These are phyloP conservation scores for Dorcus hopei DNA, from an alignment of 2,888 invertebrate species.

Conservation along the genomic window DNA sequence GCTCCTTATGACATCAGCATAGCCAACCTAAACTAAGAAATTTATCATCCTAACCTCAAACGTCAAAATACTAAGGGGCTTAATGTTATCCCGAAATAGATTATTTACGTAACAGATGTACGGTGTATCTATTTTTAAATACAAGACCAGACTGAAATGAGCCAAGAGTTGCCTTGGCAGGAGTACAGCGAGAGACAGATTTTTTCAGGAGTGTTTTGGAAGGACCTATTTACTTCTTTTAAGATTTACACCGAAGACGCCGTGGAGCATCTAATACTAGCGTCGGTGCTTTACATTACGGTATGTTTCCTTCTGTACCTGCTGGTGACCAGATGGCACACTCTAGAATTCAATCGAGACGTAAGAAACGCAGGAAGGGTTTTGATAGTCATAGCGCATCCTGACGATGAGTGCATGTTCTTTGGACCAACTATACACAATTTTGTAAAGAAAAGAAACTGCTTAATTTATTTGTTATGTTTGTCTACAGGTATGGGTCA, in stretches of 20 bases:
- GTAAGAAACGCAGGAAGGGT: constrained; percentile 60
- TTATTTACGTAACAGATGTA: constrained; percentile 29
- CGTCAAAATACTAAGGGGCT: constrained; percentile 6
- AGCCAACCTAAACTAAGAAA: not conserved
- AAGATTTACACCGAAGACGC: constrained; percentile 50
- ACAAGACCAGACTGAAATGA: constrained; percentile 40
- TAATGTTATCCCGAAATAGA: constrained; percentile 13
- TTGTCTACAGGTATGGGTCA: constrained; percentile 70
- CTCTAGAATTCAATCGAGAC: constrained; percentile 52
- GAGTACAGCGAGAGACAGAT: constrained; percentile 22
- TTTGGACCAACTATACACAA: constrained; percentile 87
- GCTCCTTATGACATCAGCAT: too few species aligned
- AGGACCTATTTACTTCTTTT: constrained; percentile 11
- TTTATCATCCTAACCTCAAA: constrained; percentile 13
- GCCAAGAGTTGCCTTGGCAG: constrained; percentile 37
- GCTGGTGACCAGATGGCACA: constrained; percentile 45
- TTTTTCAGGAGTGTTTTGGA: constrained; percentile 7
- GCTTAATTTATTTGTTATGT: constrained; percentile 77
- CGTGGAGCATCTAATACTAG: constrained; percentile 56
- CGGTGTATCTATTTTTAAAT: constrained; percentile 33
- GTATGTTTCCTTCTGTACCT: constrained; percentile 52
- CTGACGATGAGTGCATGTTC: constrained; percentile 99
- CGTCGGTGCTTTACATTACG: constrained; percentile 53
- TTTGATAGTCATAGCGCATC: constrained; percentile 88
- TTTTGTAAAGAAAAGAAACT: constrained; percentile 60